Evolutionary conservation across 2,888 invertebrate genomes (phyloP).

Genomic region (Conomelus anceps): DNA sequence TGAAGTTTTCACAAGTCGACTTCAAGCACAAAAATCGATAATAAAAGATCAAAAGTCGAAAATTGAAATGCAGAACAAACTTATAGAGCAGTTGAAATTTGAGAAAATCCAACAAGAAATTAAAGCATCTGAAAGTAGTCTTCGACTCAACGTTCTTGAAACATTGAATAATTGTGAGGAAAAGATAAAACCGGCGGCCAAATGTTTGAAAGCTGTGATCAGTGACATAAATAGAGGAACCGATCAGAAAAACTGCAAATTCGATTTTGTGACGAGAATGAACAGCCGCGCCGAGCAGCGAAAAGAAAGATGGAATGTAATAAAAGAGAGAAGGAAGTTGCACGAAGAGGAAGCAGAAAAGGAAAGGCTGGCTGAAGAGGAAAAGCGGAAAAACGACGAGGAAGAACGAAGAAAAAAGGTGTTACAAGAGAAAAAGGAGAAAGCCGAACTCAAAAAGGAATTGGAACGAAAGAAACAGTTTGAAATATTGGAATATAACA

Average conservation of each 20-base stretch:
- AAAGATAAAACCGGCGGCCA: conserved; percentile 5
- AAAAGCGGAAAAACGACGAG: background rate
- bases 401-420: background rate
- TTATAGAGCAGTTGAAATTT: conserved; percentile 7
- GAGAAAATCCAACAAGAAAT: background rate
- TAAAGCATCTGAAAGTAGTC: conserved; percentile 4
- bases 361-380: background rate
- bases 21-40: conserved; percentile 11
- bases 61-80: background rate
- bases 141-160: background rate
- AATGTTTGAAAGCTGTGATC: background rate
- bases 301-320: conserved; percentile 8
- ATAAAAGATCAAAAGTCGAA: conserved; percentile 1
- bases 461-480: background rate
- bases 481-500: background rate
- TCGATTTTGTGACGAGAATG: conserved; percentile 10
- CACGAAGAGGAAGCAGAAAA: background rate
- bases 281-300: background rate
- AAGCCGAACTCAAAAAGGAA: background rate
- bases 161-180: background rate
- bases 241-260: background rate
- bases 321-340: background rate
- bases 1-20: background rate
- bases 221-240: background rate
- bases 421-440: background rate